Conservation (phyloP, 2,888 invertebrate genomes). For the Hoplodrina ambigua region DNA sequence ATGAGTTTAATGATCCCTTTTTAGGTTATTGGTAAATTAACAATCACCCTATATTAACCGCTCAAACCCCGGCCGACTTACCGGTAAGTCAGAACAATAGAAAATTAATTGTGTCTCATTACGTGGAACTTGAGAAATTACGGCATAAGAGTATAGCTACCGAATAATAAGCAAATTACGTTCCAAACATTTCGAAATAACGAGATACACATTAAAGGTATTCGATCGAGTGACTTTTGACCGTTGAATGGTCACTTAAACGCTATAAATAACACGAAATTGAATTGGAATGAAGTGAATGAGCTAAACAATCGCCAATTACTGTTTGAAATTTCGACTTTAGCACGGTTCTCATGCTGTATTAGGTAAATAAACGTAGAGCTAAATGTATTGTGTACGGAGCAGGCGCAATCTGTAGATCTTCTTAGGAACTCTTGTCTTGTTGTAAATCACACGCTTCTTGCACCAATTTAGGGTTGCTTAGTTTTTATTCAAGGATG, state of each 20-base stretch:
- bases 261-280: slow-evolving; percentile 74
- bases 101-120: too few species aligned
- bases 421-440: slow-evolving; percentile 81
- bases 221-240: slow-evolving; percentile 65
- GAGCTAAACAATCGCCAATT: slow-evolving; percentile 80
- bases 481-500: slow-evolving; percentile 42
- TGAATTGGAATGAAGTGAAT: slow-evolving; percentile 72
- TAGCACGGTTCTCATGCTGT: slow-evolving; percentile 77
- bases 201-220: slow-evolving; percentile 57
- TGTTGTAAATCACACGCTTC: slow-evolving; percentile 79
- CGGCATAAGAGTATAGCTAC: too few species aligned
- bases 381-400: slow-evolving; percentile 70
- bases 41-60: too few species aligned
- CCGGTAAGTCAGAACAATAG: too few species aligned
- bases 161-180: slow-evolving; percentile 46
- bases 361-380: slow-evolving; percentile 78
- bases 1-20: too few species aligned
- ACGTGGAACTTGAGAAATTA: too few species aligned
- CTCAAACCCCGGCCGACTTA: too few species aligned
- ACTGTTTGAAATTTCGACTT: slow-evolving; percentile 77
- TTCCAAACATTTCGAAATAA: slow-evolving; percentile 53
- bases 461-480: slow-evolving; percentile 72
- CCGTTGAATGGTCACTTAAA: slow-evolving; percentile 65
- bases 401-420: slow-evolving; percentile 78
- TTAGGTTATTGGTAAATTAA: too few species aligned